These are phyloP conservation scores for Chelonia mydas DNA, from an alignment of 2,797 vertebrate species.

Conservation along the genomic window DNA sequence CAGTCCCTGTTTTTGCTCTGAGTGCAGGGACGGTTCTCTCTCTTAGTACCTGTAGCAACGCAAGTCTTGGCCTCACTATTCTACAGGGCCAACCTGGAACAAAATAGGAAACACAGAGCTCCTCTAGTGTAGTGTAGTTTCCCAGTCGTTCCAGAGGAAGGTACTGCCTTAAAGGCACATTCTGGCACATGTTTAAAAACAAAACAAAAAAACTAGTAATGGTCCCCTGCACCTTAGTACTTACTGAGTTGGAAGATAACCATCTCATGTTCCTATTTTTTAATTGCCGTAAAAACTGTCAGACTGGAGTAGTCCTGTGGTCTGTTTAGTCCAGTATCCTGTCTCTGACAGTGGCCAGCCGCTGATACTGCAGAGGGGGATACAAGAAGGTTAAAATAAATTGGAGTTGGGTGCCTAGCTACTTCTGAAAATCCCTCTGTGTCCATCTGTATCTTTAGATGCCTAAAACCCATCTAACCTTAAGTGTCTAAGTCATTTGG, in stretches of 20 bases:
- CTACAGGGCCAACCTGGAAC: not conserved
- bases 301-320: rapidly evolving
- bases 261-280: too few species aligned
- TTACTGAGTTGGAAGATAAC: not conserved
- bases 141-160: not conserved
- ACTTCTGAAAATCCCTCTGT: too few species aligned
- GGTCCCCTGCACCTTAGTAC: not conserved
- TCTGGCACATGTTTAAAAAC: not conserved
- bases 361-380: not conserved
- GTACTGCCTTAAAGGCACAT: not conserved
- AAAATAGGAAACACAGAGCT: not conserved
- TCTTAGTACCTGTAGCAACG: not conserved
- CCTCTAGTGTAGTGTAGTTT: too few species aligned
- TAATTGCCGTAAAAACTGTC: too few species aligned
- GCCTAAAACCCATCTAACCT: not conserved
- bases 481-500: not conserved
- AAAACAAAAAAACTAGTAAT: not conserved
- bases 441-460: not conserved
- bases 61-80: not conserved
- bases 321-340: not conserved
- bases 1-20: not conserved
- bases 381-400: not conserved
- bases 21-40: not conserved
- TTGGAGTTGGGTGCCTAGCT: too few species aligned
- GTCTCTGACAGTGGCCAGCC: not conserved